These are phyloP conservation scores for Nesidiocoris tenuis DNA, from an alignment of 2,888 invertebrate genomes.

Conservation along the genomic window DNA sequence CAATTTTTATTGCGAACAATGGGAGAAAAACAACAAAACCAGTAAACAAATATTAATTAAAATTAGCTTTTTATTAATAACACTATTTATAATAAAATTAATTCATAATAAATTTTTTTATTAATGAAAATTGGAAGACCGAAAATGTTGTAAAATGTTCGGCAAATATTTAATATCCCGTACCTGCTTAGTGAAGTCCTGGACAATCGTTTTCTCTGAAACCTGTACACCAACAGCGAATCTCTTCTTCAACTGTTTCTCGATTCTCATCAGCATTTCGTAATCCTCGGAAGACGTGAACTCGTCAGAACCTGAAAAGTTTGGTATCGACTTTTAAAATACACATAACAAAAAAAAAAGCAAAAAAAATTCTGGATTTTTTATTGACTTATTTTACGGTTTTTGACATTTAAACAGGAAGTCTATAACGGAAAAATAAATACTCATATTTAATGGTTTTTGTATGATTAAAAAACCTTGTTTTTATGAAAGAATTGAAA, in stretches of 20 bases:
- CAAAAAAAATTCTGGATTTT: not conserved
- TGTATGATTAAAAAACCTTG: too few species aligned
- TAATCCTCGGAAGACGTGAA: constrained; percentile 94
- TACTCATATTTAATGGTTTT: too few species aligned
- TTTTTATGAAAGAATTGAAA: too few species aligned
- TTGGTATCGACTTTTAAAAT: not conserved
- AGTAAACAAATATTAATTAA: not conserved
- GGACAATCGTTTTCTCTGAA: constrained; percentile 88
- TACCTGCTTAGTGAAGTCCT: constrained; percentile 55
- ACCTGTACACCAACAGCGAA: constrained; percentile 96
- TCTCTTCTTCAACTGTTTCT: constrained; percentile 88
- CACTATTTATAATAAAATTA: too few species aligned
- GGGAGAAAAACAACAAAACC: not conserved
- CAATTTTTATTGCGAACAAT: not conserved
- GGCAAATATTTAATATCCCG: too few species aligned
- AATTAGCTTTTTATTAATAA: not conserved
- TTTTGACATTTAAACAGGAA: too few species aligned
- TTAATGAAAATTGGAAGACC: too few species aligned
- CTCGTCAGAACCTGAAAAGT: constrained; percentile 83
- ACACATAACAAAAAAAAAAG: not conserved
- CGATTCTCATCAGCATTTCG: constrained; percentile 83
- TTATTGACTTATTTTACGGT: not conserved
- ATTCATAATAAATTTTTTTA: too few species aligned
- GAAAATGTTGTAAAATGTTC: too few species aligned
- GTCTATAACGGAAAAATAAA: too few species aligned